phyloP scores from a whole-genome alignment of 2,113 vertebrate species.

The Dasyornis broadbenti region DNA sequence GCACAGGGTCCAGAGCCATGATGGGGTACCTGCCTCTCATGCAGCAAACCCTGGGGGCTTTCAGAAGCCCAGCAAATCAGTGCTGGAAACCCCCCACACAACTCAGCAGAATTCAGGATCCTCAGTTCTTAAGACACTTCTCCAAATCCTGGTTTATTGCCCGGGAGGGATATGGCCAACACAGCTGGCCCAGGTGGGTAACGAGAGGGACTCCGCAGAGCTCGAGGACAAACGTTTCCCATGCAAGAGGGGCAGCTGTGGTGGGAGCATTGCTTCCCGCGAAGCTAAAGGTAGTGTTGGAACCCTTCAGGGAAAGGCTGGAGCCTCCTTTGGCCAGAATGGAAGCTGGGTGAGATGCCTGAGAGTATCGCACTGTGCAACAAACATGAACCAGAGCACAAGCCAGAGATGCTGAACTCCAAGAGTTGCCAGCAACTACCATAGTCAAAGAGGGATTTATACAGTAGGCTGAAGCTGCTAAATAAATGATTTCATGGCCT shows the following conservation, averaged over 20 bases:
- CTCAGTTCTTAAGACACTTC: not conserved
- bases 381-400: not conserved
- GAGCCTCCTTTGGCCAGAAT: not conserved
- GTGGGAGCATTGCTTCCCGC: not conserved
- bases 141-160: not conserved
- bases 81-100: rapidly evolving
- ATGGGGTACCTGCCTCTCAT: not conserved
- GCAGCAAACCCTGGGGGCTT: rapidly evolving
- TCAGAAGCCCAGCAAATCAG: rapidly evolving
- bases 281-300: not conserved
- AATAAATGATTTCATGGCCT: not conserved
- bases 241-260: not conserved
- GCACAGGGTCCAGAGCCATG: not conserved
- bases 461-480: not conserved
- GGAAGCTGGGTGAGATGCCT: not conserved
- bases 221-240: rapidly evolving
- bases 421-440: not conserved
- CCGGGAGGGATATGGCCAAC: not conserved
- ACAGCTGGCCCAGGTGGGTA: not conserved
- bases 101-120: not conserved
- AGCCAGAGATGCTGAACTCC: not conserved
- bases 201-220: rapidly evolving
- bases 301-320: not conserved
- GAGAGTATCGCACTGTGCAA: not conserved
- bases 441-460: not conserved